Percentiles rank a stretch among this genome's conserved stretches.
Conservation (phyloP, 2,797 vertebrate genomes). For the Pangasius macronema region DNA sequence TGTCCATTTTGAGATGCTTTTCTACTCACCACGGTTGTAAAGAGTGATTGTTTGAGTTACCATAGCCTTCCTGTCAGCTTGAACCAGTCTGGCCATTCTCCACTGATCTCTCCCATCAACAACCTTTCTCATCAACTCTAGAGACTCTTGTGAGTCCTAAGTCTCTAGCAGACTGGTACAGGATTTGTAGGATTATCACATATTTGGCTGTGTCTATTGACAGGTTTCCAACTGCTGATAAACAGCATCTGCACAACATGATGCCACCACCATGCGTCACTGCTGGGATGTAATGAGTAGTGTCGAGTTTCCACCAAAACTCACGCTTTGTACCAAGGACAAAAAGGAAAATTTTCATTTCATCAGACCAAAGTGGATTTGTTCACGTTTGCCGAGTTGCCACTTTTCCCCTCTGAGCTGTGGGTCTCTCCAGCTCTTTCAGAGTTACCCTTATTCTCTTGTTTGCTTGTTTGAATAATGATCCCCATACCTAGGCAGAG, state of each 20-base stretch:
- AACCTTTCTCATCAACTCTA: not conserved
- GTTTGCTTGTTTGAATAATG: not conserved
- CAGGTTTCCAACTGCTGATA: not conserved
- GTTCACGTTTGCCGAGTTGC: not conserved
- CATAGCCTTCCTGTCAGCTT: not conserved
- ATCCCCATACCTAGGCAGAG: not conserved
- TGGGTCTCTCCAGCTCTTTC: not conserved
- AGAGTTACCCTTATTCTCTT: too few species aligned
- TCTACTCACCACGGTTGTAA: not conserved
- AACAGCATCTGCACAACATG: not conserved
- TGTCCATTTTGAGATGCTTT: not conserved
- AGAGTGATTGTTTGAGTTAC: not conserved
- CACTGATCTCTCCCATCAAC: not conserved
- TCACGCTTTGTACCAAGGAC: not conserved
- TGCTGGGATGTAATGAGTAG: not conserved
- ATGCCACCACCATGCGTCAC: not conserved
- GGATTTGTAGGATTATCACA: not conserved
- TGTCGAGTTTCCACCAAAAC: not conserved
- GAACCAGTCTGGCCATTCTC: not conserved
- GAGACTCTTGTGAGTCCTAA: not conserved
- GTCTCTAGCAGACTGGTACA: not conserved
- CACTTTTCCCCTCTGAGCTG: not conserved
- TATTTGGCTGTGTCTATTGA: not conserved
- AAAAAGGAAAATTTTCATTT: not conserved
- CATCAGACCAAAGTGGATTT: not conserved